Evolutionary conservation across 1,140 invertebrate species (phyloP).

Genomic region (Pararge aegeria): DNA sequence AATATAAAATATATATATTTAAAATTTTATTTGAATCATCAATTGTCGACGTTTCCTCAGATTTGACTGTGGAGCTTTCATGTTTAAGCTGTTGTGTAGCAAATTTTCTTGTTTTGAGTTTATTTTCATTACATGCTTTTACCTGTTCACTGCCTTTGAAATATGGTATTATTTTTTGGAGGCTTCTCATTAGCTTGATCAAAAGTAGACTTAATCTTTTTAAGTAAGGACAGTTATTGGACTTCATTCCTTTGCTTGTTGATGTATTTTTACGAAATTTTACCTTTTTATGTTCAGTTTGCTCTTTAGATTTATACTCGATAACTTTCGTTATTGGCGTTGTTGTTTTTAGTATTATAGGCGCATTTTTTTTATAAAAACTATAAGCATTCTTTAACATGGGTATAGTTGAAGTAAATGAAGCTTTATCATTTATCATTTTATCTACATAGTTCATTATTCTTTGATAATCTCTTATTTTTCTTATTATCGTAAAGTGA

Average conservation of each 20-base stretch:
- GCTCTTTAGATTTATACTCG: conserved; percentile 1
- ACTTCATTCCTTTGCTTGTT: conserved; percentile 2
- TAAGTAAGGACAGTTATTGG: conserved; percentile 43
- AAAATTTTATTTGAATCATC: background rate
- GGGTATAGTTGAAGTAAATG: conserved; percentile 33
- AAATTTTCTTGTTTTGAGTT: background rate
- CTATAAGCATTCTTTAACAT: conserved; percentile 33
- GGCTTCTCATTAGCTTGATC: conserved; percentile 37
- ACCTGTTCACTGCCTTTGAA: conserved; percentile 12
- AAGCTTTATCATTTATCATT: conserved; percentile 51
- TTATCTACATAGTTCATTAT: conserved; percentile 60
- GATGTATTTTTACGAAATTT: conserved; percentile 12
- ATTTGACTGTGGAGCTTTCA: background rate
- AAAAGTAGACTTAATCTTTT: conserved; percentile 38
- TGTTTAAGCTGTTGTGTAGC: background rate
- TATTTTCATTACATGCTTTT: background rate
- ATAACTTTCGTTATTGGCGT: conserved; percentile 28
- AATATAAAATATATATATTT: too few relatives aligned
- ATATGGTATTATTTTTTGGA: conserved; percentile 42
- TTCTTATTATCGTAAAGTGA: conserved; percentile 53
- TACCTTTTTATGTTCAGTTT: background rate
- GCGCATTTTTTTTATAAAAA: conserved; percentile 26
- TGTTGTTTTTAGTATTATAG: conserved; percentile 18
- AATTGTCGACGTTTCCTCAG: background rate
- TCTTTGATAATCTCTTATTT: conserved; percentile 54